These are phyloP conservation scores for Eumacrocentrus americanus DNA, from an alignment of 2,888 invertebrate genomes.

Conservation along the genomic window DNA sequence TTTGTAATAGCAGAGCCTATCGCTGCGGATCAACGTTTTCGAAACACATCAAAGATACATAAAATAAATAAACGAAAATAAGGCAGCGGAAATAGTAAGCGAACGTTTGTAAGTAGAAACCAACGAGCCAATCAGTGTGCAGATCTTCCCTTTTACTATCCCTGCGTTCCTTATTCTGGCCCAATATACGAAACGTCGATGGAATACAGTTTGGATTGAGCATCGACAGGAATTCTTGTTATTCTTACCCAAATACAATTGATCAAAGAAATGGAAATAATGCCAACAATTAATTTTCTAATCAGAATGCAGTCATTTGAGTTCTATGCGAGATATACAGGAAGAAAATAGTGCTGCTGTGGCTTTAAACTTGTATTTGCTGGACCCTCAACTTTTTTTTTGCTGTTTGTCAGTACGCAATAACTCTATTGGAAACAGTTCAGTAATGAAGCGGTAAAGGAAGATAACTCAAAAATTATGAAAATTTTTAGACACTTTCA, in stretches of 20 bases:
- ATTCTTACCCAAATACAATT: constrained; percentile 14
- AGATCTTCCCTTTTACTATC: constrained; percentile 47
- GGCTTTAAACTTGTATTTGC: no score
- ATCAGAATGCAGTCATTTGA: no score
- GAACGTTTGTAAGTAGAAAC: constrained; percentile 58
- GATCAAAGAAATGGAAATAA: no score
- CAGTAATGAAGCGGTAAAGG: no score
- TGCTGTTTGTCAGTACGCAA: no score
- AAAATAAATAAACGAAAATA: constrained; percentile 41
- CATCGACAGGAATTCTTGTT: neutral
- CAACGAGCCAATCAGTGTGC: constrained; percentile 62
- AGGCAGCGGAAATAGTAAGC: constrained; percentile 57
- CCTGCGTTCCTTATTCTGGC: constrained; percentile 44
- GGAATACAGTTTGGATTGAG: constrained; percentile 31
- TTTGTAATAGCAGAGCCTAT: constrained; percentile 34
- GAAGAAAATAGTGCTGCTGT: no score
- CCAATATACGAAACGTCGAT: constrained; percentile 45
- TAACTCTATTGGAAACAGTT: no score
- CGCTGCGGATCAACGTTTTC: constrained; percentile 44
- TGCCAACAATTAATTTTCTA: no score
- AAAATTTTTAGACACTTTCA: no score
- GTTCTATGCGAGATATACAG: no score
- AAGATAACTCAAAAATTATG: no score
- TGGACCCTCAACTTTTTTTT: no score
- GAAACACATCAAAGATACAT: constrained; percentile 37